Conservation (phyloP, 92 coral and sea anemone genomes). For the Desmophyllum pertusum region DNA sequence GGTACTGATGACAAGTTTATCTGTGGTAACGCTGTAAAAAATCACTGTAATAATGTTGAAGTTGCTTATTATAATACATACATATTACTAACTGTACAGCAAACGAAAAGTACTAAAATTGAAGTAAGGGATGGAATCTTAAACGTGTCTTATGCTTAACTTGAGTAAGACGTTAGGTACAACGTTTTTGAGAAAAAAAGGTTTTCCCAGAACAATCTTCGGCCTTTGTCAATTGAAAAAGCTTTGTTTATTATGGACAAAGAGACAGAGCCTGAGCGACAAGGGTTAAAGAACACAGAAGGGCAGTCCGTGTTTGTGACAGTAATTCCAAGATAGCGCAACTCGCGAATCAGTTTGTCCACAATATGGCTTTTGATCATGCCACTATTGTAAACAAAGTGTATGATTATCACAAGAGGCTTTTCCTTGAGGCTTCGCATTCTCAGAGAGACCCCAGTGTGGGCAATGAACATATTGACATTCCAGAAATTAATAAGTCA, state of each 20-base stretch:
- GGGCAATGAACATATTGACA: too few species aligned
- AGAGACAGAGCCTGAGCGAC: neutral
- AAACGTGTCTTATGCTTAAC: too few species aligned
- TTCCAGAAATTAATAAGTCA: neutral
- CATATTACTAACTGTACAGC: too few species aligned
- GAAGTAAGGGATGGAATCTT: too few species aligned
- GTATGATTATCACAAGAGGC: neutral
- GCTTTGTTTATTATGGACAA: neutral
- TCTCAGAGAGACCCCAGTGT: neutral
- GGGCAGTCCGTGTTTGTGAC: neutral
- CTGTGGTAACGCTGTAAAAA: neutral
- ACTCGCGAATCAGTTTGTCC: neutral
- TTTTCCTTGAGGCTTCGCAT: neutral
- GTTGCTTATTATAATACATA: too few species aligned
- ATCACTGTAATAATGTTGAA: too few species aligned
- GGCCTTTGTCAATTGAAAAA: too few species aligned
- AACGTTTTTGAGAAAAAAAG: too few species aligned
- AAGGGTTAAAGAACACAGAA: neutral
- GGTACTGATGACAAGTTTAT: neutral
- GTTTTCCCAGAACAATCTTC: too few species aligned
- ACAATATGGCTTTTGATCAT: neutral
- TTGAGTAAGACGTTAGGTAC: too few species aligned
- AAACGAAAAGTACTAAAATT: too few species aligned
- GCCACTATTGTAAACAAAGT: neutral
- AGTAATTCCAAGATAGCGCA: neutral